Conservation (phyloP, 2,113 vertebrate genomes). For the Anser brachyrhynchus region DNA sequence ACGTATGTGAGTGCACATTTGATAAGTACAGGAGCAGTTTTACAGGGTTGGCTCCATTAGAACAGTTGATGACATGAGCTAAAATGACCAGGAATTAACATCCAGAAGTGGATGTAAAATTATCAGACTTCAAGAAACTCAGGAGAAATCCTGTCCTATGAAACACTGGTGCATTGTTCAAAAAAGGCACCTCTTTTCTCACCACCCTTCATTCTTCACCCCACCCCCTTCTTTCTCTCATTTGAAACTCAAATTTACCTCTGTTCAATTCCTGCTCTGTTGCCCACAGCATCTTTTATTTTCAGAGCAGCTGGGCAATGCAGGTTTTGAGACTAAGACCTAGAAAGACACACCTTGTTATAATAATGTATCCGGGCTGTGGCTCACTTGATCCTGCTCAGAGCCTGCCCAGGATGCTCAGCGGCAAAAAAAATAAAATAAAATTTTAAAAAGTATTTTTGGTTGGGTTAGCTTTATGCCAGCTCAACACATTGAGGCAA, state of each 20-base stretch:
- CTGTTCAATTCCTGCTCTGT: background rate
- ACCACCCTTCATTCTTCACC: background rate
- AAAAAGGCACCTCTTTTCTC: background rate
- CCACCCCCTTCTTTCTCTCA: background rate
- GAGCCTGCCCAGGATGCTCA: background rate
- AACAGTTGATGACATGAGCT: background rate
- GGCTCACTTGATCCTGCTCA: background rate
- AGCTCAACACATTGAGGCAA: background rate
- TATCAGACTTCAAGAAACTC: background rate
- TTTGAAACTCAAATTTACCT: constrained; percentile 35
- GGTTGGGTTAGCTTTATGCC: background rate
- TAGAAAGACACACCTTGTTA: background rate
- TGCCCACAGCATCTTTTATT: background rate
- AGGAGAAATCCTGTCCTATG: background rate
- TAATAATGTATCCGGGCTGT: background rate
- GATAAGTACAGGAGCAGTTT: background rate
- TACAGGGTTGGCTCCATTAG: background rate
- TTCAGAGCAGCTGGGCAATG: background rate
- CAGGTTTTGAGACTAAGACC: background rate
- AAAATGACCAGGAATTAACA: background rate
- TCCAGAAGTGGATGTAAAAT: background rate
- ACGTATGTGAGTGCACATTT: background rate
- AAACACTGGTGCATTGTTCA: background rate
- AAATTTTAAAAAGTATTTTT: background rate
- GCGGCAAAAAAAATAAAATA: background rate